Conservation (phyloP, 2,113 vertebrate genomes). For the Carlito syrichta region DNA sequence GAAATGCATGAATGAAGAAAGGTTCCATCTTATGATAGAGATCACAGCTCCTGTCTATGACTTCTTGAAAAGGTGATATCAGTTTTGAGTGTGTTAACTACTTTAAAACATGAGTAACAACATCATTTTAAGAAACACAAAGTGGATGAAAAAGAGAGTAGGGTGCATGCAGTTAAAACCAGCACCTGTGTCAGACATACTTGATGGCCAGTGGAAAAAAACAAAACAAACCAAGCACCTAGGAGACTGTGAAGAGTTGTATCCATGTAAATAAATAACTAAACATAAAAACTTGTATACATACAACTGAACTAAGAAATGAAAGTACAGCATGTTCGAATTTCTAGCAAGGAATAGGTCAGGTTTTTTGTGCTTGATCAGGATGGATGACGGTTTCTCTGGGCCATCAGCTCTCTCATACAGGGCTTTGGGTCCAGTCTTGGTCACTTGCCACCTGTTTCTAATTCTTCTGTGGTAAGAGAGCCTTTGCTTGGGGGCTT, state of each 20-base stretch:
- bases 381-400: neutral
- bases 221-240: too few relatives aligned
- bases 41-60: slow-evolving; percentile 81
- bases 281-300: neutral
- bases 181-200: too few relatives aligned
- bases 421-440: neutral
- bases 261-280: neutral
- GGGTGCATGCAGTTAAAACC: neutral
- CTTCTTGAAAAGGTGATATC: slow-evolving; percentile 86
- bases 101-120: neutral
- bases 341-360: neutral
- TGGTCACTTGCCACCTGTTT: neutral
- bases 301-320: neutral
- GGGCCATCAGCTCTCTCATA: neutral
- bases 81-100: neutral
- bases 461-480: neutral
- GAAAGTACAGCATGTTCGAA: neutral
- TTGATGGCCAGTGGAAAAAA: too few relatives aligned
- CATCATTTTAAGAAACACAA: neutral
- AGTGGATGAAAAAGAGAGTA: neutral
- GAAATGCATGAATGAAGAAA: slow-evolving; percentile 88
- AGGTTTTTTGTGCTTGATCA: neutral
- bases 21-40: slow-evolving; percentile 81
- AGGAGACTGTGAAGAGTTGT: neutral
- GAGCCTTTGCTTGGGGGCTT: neutral